A percentile compares a stretch with the other conserved stretches of the same genome.
Evolutionary conservation across 2,113 vertebrate species (phyloP).

Genomic region (Himantopus leucocephalus): DNA sequence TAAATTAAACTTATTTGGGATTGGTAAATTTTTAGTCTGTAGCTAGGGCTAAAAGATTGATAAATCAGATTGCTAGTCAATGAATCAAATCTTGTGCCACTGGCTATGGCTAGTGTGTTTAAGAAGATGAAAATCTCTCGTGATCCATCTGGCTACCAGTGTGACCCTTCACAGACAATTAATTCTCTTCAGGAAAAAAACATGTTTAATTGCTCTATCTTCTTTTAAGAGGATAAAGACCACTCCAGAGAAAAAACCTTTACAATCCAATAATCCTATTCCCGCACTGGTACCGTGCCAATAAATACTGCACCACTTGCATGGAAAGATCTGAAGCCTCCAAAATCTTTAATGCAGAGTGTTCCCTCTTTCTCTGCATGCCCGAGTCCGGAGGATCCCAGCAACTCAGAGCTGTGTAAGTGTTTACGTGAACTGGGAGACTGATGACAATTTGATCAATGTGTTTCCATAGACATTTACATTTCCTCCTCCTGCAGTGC

Average conservation of each 20-base stretch:
- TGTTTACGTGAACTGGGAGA: background rate
- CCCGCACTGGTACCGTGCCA: background rate
- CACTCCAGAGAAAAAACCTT: conserved; percentile 40
- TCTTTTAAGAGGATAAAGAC: conserved; percentile 60
- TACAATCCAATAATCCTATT: conserved; percentile 58
- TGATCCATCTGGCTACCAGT: background rate
- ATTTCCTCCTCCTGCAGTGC: background rate
- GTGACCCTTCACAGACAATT: conserved; percentile 18
- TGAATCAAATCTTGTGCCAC: background rate
- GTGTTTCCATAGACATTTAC: background rate
- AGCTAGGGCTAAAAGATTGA: background rate
- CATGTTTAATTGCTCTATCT: conserved; percentile 47
- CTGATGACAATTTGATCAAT: background rate
- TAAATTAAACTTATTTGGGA: background rate
- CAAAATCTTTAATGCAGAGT: background rate
- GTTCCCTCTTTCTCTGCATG: background rate
- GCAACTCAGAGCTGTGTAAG: background rate
- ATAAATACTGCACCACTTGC: background rate
- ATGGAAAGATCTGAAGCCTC: background rate
- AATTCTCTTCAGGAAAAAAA: background rate
- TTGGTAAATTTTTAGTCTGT: background rate
- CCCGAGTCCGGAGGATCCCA: background rate
- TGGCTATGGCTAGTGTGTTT: background rate
- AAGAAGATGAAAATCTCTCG: conserved; percentile 21
- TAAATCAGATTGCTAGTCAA: background rate